These are phyloP conservation scores for Argya squamiceps DNA, from an alignment of 2,797 vertebrate species.

Conservation along the genomic window DNA sequence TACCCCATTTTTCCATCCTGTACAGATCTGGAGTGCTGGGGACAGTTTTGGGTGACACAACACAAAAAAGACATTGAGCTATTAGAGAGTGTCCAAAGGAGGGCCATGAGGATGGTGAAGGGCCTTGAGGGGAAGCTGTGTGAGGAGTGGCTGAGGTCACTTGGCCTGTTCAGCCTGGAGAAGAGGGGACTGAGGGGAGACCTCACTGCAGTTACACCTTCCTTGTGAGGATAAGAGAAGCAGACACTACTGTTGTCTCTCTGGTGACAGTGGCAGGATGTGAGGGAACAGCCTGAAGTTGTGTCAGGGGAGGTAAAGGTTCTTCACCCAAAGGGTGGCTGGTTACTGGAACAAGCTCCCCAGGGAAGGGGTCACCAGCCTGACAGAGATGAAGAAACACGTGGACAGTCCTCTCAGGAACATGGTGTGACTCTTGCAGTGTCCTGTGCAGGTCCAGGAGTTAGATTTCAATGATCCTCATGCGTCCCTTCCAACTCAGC, in stretches of 20 bases:
- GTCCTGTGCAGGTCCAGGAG: not conserved
- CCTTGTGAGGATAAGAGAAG: rapidly evolving
- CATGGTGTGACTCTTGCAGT: not conserved
- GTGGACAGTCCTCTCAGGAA: not conserved
- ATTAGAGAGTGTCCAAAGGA: not conserved
- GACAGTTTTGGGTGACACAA: not conserved
- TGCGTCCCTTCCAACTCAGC: not conserved
- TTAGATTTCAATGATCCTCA: not conserved
- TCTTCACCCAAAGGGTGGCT: not conserved
- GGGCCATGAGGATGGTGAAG: not conserved
- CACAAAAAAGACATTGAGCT: not conserved
- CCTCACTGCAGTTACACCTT: not conserved
- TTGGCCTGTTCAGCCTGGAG: not conserved
- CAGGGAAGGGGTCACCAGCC: not conserved
- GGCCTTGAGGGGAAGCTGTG: not conserved
- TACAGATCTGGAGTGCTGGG: not conserved
- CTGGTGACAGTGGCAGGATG: not conserved
- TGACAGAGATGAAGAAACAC: not conserved
- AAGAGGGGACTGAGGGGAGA: not conserved
- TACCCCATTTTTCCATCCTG: not conserved
- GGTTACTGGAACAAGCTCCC: not conserved
- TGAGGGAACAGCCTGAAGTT: not conserved
- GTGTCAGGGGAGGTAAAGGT: no score
- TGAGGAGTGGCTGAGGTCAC: not conserved
- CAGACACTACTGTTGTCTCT: not conserved